Evolutionary conservation across 2,113 vertebrate species (phyloP).

Genomic region (Symphodus melops): DNA sequence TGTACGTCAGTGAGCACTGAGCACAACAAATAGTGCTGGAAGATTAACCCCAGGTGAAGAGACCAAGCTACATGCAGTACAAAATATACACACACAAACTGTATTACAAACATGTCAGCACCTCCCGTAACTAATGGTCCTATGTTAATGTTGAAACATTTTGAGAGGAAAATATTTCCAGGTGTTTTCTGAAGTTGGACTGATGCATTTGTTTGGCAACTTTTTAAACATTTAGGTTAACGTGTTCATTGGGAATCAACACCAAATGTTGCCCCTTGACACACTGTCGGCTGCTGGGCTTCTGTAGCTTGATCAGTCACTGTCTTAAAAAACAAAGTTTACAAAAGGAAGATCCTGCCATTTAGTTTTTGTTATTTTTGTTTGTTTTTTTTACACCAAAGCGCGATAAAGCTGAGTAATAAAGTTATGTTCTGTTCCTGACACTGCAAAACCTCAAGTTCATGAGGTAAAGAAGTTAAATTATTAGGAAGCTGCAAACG

Average conservation of each 20-base stretch:
- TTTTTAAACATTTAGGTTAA: neutral
- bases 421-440: too few species aligned
- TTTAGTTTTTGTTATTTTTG: too few species aligned
- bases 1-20: neutral
- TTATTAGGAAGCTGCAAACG: too few species aligned
- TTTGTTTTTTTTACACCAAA: neutral
- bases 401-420: too few species aligned
- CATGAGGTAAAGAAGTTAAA: too few species aligned
- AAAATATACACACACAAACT: slow-evolving; percentile 28
- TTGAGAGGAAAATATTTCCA: slow-evolving; percentile 6
- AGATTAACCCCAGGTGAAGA: slow-evolving; percentile 22
- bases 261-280: too few species aligned
- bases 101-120: slow-evolving; percentile 19
- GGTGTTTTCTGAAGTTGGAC: slow-evolving; percentile 28
- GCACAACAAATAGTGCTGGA: slow-evolving; percentile 17
- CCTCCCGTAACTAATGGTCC: neutral
- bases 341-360: neutral
- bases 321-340: neutral
- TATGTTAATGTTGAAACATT: neutral
- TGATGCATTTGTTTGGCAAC: slow-evolving; percentile 38
- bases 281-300: neutral
- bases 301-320: neutral
- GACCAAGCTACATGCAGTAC: slow-evolving; percentile 46
- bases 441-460: too few species aligned
- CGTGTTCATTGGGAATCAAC: neutral